Conservation (phyloP, 2,113 vertebrate species). For the Xiphophorus hellerii region DNA sequence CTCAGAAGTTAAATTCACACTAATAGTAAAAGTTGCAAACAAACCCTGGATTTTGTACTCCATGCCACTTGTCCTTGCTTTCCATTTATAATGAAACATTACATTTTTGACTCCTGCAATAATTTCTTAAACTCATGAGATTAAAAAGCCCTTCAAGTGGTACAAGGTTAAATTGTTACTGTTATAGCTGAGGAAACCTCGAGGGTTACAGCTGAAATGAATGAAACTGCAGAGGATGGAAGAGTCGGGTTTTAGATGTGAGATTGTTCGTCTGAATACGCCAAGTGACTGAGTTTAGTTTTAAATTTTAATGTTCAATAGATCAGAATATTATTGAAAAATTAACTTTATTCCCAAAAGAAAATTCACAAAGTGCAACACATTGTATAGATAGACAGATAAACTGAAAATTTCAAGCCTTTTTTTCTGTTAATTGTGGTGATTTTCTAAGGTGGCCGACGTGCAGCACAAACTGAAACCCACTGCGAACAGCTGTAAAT, state of each 20-base stretch:
- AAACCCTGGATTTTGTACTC: background rate
- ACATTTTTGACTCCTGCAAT: background rate
- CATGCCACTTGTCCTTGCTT: background rate
- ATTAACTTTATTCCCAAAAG: background rate
- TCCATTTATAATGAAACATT: background rate
- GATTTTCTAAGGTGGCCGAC: too few species aligned
- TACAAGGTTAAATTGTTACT: background rate
- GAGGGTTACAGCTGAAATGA: conserved; percentile 1
- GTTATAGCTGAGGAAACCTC: background rate
- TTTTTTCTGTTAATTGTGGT: too few species aligned
- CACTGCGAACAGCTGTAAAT: too few species aligned
- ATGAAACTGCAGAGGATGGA: background rate
- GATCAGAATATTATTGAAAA: background rate
- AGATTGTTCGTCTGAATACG: background rate
- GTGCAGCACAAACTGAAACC: too few species aligned
- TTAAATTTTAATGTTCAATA: background rate
- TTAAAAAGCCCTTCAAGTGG: conserved; percentile 9
- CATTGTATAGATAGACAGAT: background rate
- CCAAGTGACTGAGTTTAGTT: conserved; percentile 1
- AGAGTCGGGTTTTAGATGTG: background rate
- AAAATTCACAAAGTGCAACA: background rate
- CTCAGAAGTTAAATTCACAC: background rate
- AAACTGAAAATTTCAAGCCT: background rate
- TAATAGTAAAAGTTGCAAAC: background rate
- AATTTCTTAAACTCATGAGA: background rate